These are phyloP conservation scores for Carollia perspicillata DNA, from an alignment of 2,113 vertebrate species.

Conservation along the genomic window DNA sequence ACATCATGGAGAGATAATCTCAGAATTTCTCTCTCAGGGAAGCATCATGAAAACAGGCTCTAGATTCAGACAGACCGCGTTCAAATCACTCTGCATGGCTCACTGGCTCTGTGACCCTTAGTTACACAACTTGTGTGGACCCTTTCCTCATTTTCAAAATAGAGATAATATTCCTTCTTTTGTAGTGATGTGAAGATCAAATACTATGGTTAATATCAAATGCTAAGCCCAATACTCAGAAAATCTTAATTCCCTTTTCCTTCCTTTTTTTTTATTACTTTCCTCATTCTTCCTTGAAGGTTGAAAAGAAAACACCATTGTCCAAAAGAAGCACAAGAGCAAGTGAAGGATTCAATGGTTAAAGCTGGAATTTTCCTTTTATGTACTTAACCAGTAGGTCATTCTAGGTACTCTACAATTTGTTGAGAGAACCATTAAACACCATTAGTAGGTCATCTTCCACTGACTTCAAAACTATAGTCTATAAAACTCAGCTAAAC, in stretches of 20 bases:
- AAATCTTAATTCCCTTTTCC: not conserved
- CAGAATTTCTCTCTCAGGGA: not conserved
- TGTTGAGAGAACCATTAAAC: constrained; percentile 70
- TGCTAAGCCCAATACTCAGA: not conserved
- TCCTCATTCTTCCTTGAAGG: not conserved
- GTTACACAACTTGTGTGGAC: not conserved
- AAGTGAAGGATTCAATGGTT: constrained; percentile 29
- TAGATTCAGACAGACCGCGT: not conserved
- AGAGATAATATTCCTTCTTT: not conserved
- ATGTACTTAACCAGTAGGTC: constrained; percentile 63
- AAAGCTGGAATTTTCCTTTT: constrained; percentile 49
- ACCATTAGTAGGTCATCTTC: constrained; percentile 71
- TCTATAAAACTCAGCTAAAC: constrained; percentile 65
- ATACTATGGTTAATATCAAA: not conserved
- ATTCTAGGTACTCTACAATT: constrained; percentile 69
- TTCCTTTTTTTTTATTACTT: not conserved
- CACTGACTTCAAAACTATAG: constrained; percentile 65
- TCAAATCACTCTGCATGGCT: no score
- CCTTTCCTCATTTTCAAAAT: not conserved
- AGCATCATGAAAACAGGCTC: not conserved
- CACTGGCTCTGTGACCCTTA: not conserved
- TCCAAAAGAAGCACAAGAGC: constrained; percentile 18
- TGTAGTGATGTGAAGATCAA: not conserved
- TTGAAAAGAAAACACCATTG: not conserved
- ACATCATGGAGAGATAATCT: not conserved